Percentiles rank a stretch among this genome's conserved stretches.
Conservation (phyloP, 2,888 invertebrate species). For the Parelbella ahira region DNA sequence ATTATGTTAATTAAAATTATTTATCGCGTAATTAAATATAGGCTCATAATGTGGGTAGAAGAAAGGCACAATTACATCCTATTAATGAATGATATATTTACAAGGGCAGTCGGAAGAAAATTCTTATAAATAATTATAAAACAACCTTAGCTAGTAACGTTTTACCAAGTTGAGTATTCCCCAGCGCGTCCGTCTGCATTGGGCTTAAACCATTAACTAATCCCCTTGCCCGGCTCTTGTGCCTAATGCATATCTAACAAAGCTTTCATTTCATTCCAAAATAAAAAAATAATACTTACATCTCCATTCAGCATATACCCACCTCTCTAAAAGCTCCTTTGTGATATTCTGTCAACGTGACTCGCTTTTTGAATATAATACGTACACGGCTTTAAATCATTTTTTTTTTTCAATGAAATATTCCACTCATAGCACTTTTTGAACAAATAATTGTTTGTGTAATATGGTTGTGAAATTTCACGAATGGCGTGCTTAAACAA, state of each 20-base stretch:
- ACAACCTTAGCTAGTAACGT: no score
- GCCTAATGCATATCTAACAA: conserved; percentile 49
- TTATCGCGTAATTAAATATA: no score
- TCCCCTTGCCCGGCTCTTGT: conserved; percentile 40
- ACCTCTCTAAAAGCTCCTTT: conserved; percentile 22
- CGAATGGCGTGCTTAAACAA: background rate
- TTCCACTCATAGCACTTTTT: background rate
- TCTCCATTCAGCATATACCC: conserved; percentile 12
- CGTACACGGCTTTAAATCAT: conserved; percentile 13
- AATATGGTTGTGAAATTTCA: background rate
- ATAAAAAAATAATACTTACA: conserved; percentile 30
- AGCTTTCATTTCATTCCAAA: conserved; percentile 38
- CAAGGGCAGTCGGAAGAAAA: no score
- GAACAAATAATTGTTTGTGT: conserved; percentile 8
- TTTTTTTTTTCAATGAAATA: conserved; percentile 13
- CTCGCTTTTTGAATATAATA: conserved; percentile 22
- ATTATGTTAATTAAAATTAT: no score
- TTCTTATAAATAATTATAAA: no score
- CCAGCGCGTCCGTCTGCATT: conserved; percentile 15
- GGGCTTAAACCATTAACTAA: conserved; percentile 38
- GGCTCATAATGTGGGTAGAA: no score
- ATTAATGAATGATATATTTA: no score
- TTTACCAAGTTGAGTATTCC: conserved; percentile 10
- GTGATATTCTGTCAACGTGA: conserved; percentile 22
- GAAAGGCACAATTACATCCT: no score